Evolutionary conservation across 2,888 invertebrate genomes (phyloP).

Genomic region (Automeris io): DNA sequence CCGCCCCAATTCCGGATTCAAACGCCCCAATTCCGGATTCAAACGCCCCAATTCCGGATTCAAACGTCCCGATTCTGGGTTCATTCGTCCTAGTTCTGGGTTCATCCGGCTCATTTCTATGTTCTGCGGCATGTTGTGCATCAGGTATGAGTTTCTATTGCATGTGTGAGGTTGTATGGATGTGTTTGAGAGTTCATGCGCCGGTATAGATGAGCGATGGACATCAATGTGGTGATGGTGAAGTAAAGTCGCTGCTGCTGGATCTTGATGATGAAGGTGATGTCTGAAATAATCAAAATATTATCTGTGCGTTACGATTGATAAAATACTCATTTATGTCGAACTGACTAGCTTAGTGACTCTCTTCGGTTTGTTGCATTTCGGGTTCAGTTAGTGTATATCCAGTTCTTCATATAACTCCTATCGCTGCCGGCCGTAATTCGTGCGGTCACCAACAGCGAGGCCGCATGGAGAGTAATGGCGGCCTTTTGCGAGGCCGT

Average conservation of each 20-base stretch:
- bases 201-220: constrained; percentile 37
- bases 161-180: constrained; percentile 45
- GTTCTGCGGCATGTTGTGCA: constrained; percentile 27
- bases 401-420: too few species aligned
- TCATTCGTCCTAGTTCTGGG: constrained; percentile 25
- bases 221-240: constrained; percentile 63
- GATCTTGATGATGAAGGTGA: constrained; percentile 61
- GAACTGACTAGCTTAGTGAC: too few species aligned
- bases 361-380: too few species aligned
- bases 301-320: too few species aligned
- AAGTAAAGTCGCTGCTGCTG: constrained; percentile 62
- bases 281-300: constrained; percentile 42
- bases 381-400: too few species aligned
- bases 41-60: constrained; percentile 33
- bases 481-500: too few species aligned
- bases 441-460: too few species aligned
- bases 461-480: too few species aligned
- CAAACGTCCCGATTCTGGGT: constrained; percentile 15
- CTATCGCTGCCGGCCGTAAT: too few species aligned
- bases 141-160: constrained; percentile 42
- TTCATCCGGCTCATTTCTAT: constrained; percentile 18
- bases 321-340: too few species aligned
- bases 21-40: constrained; percentile 29
- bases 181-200: constrained; percentile 34
- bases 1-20: constrained; percentile 29